A percentile compares a stretch with the other conserved stretches of the same genome.
Evolutionary conservation across 1,140 invertebrate species (phyloP).

Genomic region (Lepidotrigona ventralis): DNA sequence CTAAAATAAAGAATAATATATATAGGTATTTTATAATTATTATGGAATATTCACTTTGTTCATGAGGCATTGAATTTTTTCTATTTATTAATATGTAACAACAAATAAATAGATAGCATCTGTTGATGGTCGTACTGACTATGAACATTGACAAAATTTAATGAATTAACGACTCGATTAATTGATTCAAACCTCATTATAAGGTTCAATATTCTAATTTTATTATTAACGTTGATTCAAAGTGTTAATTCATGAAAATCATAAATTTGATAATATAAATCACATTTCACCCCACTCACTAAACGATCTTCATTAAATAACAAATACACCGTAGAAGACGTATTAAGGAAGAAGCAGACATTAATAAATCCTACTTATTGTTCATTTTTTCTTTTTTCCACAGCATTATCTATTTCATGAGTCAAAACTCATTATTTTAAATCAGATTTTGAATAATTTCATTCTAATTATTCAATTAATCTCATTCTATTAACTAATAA

Average conservation of each 20-base stretch:
- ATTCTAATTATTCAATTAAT: not conserved
- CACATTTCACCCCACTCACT: slow-evolving; percentile 70
- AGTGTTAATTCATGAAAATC: slow-evolving; percentile 62
- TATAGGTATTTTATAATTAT: slow-evolving; percentile 75
- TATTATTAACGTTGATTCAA: slow-evolving; percentile 52
- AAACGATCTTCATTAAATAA: slow-evolving; percentile 74
- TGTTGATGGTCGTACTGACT: slow-evolving; percentile 75
- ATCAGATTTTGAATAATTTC: slow-evolving; percentile 59
- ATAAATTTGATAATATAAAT: slow-evolving; percentile 67
- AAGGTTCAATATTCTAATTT: slow-evolving; percentile 51
- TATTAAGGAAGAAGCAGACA: slow-evolving; percentile 71
- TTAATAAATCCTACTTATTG: slow-evolving; percentile 65
- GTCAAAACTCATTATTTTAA: slow-evolving; percentile 37
- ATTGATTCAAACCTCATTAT: slow-evolving; percentile 53
- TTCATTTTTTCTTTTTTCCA: slow-evolving; percentile 51
- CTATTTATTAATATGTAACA: slow-evolving; percentile 75
- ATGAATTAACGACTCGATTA: slow-evolving; percentile 62
- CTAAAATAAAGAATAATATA: slow-evolving; percentile 72
- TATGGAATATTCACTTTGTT: slow-evolving; percentile 75
- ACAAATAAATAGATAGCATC: slow-evolving; percentile 79
- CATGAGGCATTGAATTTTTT: slow-evolving; percentile 69
- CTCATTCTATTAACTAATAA: slow-evolving; percentile 50
- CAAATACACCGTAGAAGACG: slow-evolving; percentile 75
- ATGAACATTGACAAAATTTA: slow-evolving; percentile 76
- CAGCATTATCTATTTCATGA: slow-evolving; percentile 51